phyloP scores from a whole-genome alignment of 2,888 invertebrate genomes.

The Diogma glabrata region DNA sequence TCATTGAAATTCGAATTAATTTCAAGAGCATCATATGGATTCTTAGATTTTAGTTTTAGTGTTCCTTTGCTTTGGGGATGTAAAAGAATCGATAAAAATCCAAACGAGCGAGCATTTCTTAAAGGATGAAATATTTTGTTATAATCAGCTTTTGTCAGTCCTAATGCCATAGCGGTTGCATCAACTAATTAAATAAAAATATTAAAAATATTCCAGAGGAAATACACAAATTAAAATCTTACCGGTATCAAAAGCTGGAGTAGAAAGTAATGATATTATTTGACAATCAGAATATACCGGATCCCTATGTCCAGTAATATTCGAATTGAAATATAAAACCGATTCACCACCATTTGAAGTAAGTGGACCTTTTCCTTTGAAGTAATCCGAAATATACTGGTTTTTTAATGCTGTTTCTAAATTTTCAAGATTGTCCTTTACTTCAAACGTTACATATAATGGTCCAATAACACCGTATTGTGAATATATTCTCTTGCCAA shows the following conservation, averaged over 20 bases:
- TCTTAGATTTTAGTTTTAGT: conserved; percentile 49
- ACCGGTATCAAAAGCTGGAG: conserved; percentile 50
- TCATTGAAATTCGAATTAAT: conserved; percentile 71
- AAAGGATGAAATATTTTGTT: conserved; percentile 42
- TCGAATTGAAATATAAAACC: conserved; percentile 50
- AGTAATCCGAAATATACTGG: neutral
- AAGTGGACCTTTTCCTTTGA: conserved; percentile 36
- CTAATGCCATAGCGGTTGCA: no score
- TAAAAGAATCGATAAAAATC: conserved; percentile 54
- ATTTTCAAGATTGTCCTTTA: conserved; percentile 5
- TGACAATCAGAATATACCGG: conserved; percentile 55
- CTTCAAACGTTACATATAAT: conserved; percentile 15
- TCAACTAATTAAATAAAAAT: no score
- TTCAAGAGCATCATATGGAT: conserved; percentile 62
- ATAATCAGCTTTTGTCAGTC: conserved; percentile 39
- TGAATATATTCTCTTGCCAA: conserved; percentile 49
- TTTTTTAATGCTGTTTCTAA: neutral
- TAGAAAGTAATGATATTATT: conserved; percentile 49
- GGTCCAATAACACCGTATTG: conserved; percentile 44
- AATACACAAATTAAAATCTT: no score
- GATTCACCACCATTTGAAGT: conserved; percentile 53
- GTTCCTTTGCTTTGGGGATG: conserved; percentile 60
- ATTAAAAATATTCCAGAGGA: no score
- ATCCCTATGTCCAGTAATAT: conserved; percentile 41
- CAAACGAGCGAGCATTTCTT: conserved; percentile 42